These are phyloP conservation scores for Eupelmus urozonus DNA, from an alignment of 2,888 invertebrate genomes.

Conservation along the genomic window DNA sequence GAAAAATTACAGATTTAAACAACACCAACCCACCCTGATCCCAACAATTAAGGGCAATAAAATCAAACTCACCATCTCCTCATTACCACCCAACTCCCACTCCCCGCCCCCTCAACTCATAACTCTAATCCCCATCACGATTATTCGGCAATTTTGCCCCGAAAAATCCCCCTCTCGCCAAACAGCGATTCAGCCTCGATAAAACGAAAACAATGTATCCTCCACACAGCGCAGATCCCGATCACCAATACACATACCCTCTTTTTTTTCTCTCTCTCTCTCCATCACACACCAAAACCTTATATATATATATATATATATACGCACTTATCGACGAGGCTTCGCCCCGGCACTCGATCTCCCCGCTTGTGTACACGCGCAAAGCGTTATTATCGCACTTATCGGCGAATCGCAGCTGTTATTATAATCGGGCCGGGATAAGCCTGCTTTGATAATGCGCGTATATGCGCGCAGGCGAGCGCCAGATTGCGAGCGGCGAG, in stretches of 20 bases:
- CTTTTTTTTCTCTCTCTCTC: not conserved
- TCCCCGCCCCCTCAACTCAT: too few species aligned
- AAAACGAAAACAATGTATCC: slow-evolving; percentile 34
- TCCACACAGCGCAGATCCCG: not conserved
- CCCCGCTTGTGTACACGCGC: not conserved
- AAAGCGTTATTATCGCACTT: slow-evolving; percentile 53
- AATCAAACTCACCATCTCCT: too few species aligned
- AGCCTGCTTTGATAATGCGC: slow-evolving; percentile 43
- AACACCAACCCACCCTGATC: too few species aligned
- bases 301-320: too few species aligned
- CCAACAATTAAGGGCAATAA: too few species aligned
- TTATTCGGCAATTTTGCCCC: not conserved
- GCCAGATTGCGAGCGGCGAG: slow-evolving; percentile 42
- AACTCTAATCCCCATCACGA: not conserved
- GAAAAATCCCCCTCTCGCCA: not conserved
- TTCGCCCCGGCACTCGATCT: not conserved
- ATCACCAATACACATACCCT: not conserved
- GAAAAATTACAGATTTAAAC: too few species aligned
- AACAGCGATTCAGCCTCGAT: not conserved
- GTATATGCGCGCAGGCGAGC: not conserved
- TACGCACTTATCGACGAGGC: slow-evolving; percentile 14
- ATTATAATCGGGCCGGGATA: slow-evolving; percentile 50
- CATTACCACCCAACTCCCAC: too few species aligned
- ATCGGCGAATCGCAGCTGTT: slow-evolving; percentile 59
- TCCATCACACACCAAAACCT: too few species aligned